These are phyloP conservation scores for Mactromeris polynyma DNA, from an alignment of 2,888 invertebrate species.

Conservation along the genomic window DNA sequence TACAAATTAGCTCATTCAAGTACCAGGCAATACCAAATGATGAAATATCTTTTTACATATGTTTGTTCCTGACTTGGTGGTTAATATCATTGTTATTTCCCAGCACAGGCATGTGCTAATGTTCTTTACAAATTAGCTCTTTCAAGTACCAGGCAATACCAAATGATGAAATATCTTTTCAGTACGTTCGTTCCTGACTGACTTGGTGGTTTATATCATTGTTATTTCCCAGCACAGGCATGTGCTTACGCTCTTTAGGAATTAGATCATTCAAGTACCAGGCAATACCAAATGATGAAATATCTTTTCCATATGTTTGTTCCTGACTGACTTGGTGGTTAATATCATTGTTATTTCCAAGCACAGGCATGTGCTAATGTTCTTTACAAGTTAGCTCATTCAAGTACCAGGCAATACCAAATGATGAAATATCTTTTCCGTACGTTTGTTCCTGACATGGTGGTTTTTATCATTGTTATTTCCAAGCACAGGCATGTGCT, in stretches of 20 bases:
- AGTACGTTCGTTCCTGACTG: neutral
- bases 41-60: neutral
- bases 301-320: neutral
- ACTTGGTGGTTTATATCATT: neutral
- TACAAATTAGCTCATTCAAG: neutral
- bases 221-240: neutral
- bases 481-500: slow-evolving; percentile 44
- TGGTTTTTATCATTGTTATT: too few relatives aligned
- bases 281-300: neutral
- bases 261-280: neutral
- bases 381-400: slow-evolving; percentile 19
- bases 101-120: neutral
- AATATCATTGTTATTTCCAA: slow-evolving; percentile 1
- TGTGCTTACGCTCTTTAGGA: neutral
- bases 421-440: neutral
- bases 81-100: neutral
- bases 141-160: neutral
- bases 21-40: neutral
- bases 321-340: neutral
- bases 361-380: slow-evolving; percentile 27
- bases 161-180: neutral
- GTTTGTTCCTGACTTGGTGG: neutral
- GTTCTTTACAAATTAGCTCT: neutral
- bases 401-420: slow-evolving; percentile 37
- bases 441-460: neutral